phyloP scores from a whole-genome alignment of 2,797 vertebrate genomes.

The Sebastes oblongus region DNA sequence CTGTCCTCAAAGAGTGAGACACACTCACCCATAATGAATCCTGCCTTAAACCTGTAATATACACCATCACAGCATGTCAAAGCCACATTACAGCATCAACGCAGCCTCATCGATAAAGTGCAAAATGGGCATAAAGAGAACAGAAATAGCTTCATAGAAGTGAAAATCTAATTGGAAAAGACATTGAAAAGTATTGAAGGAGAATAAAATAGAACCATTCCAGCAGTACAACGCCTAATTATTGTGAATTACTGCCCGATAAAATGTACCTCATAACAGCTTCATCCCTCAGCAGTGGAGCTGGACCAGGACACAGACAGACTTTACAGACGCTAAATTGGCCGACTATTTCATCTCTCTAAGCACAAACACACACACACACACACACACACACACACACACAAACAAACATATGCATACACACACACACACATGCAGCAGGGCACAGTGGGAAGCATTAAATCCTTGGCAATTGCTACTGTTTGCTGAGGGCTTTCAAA shows the following conservation, averaged over 20 bases:
- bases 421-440: background rate
- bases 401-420: background rate
- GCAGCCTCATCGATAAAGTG: background rate
- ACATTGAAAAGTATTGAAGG: background rate
- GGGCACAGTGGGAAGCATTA: background rate
- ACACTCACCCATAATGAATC: background rate
- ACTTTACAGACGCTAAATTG: background rate
- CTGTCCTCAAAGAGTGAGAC: background rate
- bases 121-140: background rate
- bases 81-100: background rate
- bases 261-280: background rate
- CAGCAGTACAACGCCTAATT: background rate
- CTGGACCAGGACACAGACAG: background rate
- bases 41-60: background rate
- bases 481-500: slow-evolving; percentile 20
- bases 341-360: background rate
- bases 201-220: background rate
- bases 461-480: background rate
- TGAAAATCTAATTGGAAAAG: background rate
- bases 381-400: too few relatives aligned
- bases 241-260: background rate
- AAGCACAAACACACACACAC: background rate
- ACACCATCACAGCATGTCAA: background rate
- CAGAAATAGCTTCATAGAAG: background rate
- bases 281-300: background rate